phyloP scores from a whole-genome alignment of 1,140 invertebrate genomes.

The Scaptodrosophila lebanonensis region DNA sequence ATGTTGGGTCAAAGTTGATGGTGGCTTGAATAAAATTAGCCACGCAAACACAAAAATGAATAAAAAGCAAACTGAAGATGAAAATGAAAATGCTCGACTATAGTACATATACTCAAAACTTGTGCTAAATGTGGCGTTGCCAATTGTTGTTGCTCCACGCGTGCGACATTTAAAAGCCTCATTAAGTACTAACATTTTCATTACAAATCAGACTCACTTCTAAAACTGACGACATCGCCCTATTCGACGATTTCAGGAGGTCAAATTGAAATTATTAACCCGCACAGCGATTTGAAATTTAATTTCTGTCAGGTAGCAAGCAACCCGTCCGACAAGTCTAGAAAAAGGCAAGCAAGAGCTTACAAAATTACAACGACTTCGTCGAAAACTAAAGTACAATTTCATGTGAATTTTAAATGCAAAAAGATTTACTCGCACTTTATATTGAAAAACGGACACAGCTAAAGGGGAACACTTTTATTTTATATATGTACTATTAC shows the following conservation, averaged over 20 bases:
- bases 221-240: slow-evolving; percentile 33
- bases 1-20: slow-evolving; percentile 29
- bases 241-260: slow-evolving; percentile 37
- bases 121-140: slow-evolving; percentile 25
- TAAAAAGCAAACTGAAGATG: too few relatives aligned
- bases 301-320: too few relatives aligned
- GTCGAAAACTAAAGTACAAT: slow-evolving; percentile 70
- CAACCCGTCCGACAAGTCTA: too few relatives aligned
- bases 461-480: background rate
- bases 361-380: slow-evolving; percentile 17
- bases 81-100: slow-evolving; percentile 1
- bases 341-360: slow-evolving; percentile 25
- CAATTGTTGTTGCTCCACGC: slow-evolving; percentile 16
- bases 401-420: slow-evolving; percentile 72
- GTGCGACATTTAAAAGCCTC: slow-evolving; percentile 26
- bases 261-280: slow-evolving; percentile 70
- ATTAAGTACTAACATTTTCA: slow-evolving; percentile 23
- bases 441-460: too few relatives aligned
- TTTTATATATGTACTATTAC: too few relatives aligned
- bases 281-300: slow-evolving; percentile 60
- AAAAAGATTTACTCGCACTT: slow-evolving; percentile 58
- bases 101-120: background rate
- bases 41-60: too few relatives aligned
- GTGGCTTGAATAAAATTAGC: too few relatives aligned
- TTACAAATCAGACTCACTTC: slow-evolving; percentile 14